Conservation (phyloP, 2,888 invertebrate genomes). For the Ornithoptera alexandrae region DNA sequence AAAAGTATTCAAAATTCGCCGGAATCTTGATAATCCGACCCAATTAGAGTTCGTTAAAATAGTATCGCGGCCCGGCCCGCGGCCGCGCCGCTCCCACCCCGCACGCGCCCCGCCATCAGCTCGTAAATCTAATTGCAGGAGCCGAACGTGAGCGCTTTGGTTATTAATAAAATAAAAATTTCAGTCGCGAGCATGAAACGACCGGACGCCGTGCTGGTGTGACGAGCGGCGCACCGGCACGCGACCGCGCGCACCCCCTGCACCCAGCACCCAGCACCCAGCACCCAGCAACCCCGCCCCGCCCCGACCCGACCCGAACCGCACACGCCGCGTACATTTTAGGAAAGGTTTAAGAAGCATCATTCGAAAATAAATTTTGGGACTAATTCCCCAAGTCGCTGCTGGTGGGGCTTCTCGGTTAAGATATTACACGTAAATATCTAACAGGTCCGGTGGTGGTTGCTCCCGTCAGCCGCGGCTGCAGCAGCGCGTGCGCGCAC, state of each 20-base stretch:
- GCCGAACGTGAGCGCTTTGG: constrained; percentile 38
- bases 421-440: no score
- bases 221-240: constrained; percentile 34
- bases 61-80: constrained; percentile 8
- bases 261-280: background rate
- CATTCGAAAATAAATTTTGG: no score
- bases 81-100: background rate
- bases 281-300: no score
- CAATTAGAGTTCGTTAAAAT: constrained; percentile 36
- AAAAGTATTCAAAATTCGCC: constrained; percentile 13
- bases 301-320: no score
- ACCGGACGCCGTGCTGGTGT: constrained; percentile 30
- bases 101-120: constrained; percentile 27
- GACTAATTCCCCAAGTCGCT: no score
- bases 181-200: constrained; percentile 33
- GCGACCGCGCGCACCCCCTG: constrained; percentile 27
- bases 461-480: no score
- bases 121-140: constrained; percentile 44
- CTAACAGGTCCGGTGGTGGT: no score
- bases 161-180: constrained; percentile 42
- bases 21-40: constrained; percentile 30
- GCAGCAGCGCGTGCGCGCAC: no score
- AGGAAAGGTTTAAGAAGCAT: no score
- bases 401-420: no score
- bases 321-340: no score